Evolutionary conservation across 2,797 vertebrate species (phyloP), one percentile per base, ranked within the genome.

Genomic region (Pseudochaenichthys georgianus): DNA sequence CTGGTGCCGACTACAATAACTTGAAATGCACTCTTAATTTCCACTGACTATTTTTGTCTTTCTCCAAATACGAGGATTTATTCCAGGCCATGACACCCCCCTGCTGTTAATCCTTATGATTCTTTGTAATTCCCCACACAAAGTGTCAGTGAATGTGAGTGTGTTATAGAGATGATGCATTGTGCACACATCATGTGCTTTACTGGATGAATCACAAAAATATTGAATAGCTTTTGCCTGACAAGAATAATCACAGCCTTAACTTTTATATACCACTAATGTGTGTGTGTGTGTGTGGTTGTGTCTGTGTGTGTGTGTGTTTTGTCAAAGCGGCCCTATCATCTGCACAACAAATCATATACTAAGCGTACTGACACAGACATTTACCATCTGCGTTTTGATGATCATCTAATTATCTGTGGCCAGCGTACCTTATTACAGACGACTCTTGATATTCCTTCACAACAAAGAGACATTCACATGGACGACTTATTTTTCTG

Each of bases 381-480:
- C 82, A 73, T 85, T 85, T 69, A 89, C 71, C 84, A 90, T 89
- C 89, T 90, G 80, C 79, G 90, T 92, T 92, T 87, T 89, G 91
- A 93, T 91, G 75, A 85, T 48, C 51, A 57, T 84, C 76, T 85
- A 88, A 91, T 87, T 84, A 86, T 91, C 79, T 88, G 46, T 58
- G 80, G 80, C 75, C 53, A 28, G 68, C 46, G 17, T 74, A 78
- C 78, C 82, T 83, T 82, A 87, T 82, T 64, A 76, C 51, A 78
- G 76, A 60, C 68, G 80, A 80, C 65, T 75, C 75, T 74, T 82
- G 81, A 87, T 38, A 38, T 77, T 28, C 3, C 23, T 3, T 28
- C 3, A 28, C 23, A 28, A 28, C 23, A 28, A 28, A 28, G 23
- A 4, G 23, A 28, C 23, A 28, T 28, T 78, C 66, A 64, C 80